Conservation (phyloP, 2,888 invertebrate genomes). For the Proisotoma minuta region DNA sequence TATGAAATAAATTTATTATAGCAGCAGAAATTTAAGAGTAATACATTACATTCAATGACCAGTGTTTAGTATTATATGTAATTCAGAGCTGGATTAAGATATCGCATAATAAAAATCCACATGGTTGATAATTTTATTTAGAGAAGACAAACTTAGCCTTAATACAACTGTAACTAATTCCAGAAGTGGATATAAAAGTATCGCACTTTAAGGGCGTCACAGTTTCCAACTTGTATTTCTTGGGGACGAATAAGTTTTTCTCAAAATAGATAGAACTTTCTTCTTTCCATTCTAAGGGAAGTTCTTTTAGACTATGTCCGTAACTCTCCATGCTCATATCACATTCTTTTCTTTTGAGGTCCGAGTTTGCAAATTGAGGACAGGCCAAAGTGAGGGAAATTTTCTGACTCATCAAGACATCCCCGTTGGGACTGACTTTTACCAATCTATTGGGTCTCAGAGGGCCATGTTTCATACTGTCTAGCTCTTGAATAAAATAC, state of each 20-base stretch:
- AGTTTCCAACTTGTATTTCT: neutral
- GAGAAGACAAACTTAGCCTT: neutral
- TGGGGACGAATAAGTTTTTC: neutral
- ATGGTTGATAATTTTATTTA: too few relatives aligned
- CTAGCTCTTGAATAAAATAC: slow-evolving; percentile 3
- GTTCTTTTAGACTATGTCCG: slow-evolving; percentile 6
- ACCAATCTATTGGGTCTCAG: slow-evolving; percentile 3
- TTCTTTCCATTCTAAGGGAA: slow-evolving; percentile 14
- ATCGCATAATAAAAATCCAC: too few relatives aligned
- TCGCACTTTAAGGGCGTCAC: neutral
- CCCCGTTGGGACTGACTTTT: slow-evolving; percentile 16
- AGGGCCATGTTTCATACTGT: neutral
- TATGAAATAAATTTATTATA: neutral
- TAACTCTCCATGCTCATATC: neutral
- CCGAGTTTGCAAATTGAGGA: slow-evolving; percentile 7
- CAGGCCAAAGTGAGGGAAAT: slow-evolving; percentile 14
- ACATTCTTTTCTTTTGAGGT: slow-evolving; percentile 10
- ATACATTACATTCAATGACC: too few relatives aligned
- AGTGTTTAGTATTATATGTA: too few relatives aligned
- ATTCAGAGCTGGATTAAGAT: too few relatives aligned
- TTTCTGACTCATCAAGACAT: slow-evolving; percentile 12
- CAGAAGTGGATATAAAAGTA: neutral
- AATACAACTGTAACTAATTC: neutral
- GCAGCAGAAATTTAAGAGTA: neutral
- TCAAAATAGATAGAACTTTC: slow-evolving; percentile 13